phyloP scores from a whole-genome alignment of 2,888 invertebrate genomes.

The Pediacus dermestoides region DNA sequence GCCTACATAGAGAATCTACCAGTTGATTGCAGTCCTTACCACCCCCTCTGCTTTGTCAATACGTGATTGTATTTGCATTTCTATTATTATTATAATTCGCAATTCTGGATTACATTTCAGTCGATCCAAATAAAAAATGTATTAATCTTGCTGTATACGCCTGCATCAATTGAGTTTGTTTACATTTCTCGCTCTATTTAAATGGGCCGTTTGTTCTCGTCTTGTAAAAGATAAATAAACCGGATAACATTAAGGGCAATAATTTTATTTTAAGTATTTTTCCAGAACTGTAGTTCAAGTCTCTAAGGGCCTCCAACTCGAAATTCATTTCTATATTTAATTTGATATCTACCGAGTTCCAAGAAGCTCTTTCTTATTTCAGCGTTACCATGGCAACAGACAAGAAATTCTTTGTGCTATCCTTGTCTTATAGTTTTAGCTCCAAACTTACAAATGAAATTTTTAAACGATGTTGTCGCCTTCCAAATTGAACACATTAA shows the following conservation, averaged over 20 bases:
- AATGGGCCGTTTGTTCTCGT: too few species aligned
- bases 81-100: not conserved
- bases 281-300: constrained; percentile 31
- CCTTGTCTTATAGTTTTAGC: too few species aligned
- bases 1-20: not conserved
- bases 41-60: not conserved
- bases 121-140: too few species aligned
- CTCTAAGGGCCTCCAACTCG: constrained; percentile 31
- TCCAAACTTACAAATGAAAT: too few species aligned
- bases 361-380: constrained; percentile 36
- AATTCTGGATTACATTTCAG: not conserved
- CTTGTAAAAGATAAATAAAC: constrained; percentile 4
- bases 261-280: constrained; percentile 39
- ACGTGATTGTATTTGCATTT: constrained; percentile 1
- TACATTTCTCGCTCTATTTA: too few species aligned
- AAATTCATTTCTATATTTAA: constrained; percentile 45
- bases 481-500: too few species aligned
- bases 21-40: constrained; percentile 3
- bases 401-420: too few species aligned
- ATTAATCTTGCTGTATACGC: too few species aligned
- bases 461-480: too few species aligned
- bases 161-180: too few species aligned
- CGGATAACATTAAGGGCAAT: constrained; percentile 29
- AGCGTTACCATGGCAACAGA: constrained; percentile 27
- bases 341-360: constrained; percentile 35